These are phyloP conservation scores for Tinea trinotella DNA, from an alignment of 2,888 invertebrate species.

Conservation along the genomic window DNA sequence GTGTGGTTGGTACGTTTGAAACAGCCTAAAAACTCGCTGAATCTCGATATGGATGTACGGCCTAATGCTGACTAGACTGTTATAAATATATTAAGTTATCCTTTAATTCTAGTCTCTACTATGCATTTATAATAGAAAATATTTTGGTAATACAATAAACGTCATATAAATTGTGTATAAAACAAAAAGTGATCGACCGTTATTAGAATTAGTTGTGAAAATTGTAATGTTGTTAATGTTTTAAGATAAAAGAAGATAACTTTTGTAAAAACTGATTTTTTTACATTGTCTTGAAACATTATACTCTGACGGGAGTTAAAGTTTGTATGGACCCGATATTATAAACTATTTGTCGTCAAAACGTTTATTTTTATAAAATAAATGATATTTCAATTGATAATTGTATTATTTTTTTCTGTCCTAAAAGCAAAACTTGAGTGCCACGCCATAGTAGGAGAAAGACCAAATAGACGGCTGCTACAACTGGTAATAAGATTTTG, in stretches of 20 bases:
- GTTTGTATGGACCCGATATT: slow-evolving; percentile 70
- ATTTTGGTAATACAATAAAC: slow-evolving; percentile 48
- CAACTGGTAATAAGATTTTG: no score
- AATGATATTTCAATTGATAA: slow-evolving; percentile 60
- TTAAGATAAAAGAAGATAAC: slow-evolving; percentile 75
- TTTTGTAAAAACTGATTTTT: slow-evolving; percentile 79
- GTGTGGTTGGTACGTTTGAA: no score
- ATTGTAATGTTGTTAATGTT: slow-evolving; percentile 74
- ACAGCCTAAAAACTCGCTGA: no score
- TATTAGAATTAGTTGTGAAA: slow-evolving; percentile 70
- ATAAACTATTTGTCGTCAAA: slow-evolving; percentile 73
- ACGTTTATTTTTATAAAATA: slow-evolving; percentile 75
- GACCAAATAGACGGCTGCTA: no score
- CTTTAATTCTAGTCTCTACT: not conserved
- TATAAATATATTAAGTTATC: not conserved
- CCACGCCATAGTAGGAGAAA: no score
- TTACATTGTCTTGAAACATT: slow-evolving; percentile 82
- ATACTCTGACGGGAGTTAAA: slow-evolving; percentile 54
- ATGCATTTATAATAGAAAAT: slow-evolving; percentile 36
- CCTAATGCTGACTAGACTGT: not conserved
- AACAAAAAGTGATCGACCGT: slow-evolving; percentile 67
- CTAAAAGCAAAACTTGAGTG: no score
- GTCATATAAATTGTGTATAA: slow-evolving; percentile 40
- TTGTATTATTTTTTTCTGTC: slow-evolving; percentile 23
- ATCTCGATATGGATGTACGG: not conserved